Evolutionary conservation across 2,888 invertebrate genomes (phyloP).

Genomic region (Ecliptopera silaceata): DNA sequence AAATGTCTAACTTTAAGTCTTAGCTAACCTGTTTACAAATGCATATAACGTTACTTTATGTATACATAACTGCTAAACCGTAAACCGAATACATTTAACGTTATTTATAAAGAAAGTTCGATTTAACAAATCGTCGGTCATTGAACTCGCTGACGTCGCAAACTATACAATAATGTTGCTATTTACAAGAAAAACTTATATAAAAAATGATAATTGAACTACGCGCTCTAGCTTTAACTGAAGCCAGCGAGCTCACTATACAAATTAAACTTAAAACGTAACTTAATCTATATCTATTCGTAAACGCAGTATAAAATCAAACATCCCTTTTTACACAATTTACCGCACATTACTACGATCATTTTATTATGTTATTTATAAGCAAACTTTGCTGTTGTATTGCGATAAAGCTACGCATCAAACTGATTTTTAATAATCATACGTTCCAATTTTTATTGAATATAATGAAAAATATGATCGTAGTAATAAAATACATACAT

Average conservation of each 20-base stretch:
- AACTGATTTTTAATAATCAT: too few species aligned
- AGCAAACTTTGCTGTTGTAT: too few species aligned
- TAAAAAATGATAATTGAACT: conserved; percentile 32
- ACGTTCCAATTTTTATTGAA: too few species aligned
- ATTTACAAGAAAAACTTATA: conserved; percentile 34
- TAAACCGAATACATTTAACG: conserved; percentile 49
- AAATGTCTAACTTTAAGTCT: conserved; percentile 72
- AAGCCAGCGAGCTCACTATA: conserved; percentile 23
- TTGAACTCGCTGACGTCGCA: conserved; percentile 22
- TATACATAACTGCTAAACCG: conserved; percentile 46
- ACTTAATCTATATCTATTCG: conserved; percentile 13
- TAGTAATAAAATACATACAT: conserved; percentile 12
- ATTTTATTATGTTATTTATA: not conserved
- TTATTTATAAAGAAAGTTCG: conserved; percentile 42
- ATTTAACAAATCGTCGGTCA: conserved; percentile 19
- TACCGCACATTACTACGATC: not conserved
- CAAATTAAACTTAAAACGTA: conserved; percentile 23
- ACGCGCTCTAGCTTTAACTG: conserved; percentile 27
- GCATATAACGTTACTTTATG: conserved; percentile 79
- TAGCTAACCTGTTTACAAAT: conserved; percentile 80
- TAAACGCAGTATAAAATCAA: conserved; percentile 21
- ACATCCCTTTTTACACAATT: not conserved
- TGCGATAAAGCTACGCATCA: too few species aligned
- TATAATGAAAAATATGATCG: too few species aligned
- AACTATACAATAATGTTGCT: conserved; percentile 32